phyloP scores from a whole-genome alignment of 2,797 vertebrate species.

The Ceryle rudis region DNA sequence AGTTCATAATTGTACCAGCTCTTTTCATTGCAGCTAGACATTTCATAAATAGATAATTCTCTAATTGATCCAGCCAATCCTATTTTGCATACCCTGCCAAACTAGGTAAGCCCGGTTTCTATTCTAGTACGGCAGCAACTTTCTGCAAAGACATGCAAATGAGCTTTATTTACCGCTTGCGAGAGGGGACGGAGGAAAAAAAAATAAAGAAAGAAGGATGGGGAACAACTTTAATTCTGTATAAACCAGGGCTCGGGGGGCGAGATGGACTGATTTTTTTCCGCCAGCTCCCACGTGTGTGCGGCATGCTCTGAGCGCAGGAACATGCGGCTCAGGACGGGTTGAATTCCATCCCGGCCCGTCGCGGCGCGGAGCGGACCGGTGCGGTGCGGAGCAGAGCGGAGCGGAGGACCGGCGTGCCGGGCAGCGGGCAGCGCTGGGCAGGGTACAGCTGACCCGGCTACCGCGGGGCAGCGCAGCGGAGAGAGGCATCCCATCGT shows the following conservation, averaged over 20 bases:
- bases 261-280: not conserved
- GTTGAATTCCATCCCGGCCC: not conserved
- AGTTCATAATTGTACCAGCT: slow-evolving; percentile 82
- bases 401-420: not conserved
- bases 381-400: not conserved
- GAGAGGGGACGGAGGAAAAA: not conserved
- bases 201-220: not conserved
- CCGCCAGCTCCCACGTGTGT: slow-evolving; percentile 2
- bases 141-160: slow-evolving; percentile 72
- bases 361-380: not conserved
- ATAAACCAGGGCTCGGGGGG: not conserved
- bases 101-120: slow-evolving; percentile 71
- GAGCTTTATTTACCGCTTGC: slow-evolving; percentile 55
- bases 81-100: slow-evolving; percentile 78
- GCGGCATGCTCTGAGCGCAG: not conserved
- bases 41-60: slow-evolving; percentile 85
- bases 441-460: not conserved
- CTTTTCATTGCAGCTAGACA: slow-evolving; percentile 81
- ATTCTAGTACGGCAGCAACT: slow-evolving; percentile 60
- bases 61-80: slow-evolving; percentile 82
- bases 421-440: not conserved
- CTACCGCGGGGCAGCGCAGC: slow-evolving; percentile 7
- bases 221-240: slow-evolving; percentile 52
- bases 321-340: not conserved
- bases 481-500: slow-evolving; percentile 19